Base-by-base conservation (phyloP, 1,140 invertebrate genomes). In the Harpegnathos saltator region DNA sequence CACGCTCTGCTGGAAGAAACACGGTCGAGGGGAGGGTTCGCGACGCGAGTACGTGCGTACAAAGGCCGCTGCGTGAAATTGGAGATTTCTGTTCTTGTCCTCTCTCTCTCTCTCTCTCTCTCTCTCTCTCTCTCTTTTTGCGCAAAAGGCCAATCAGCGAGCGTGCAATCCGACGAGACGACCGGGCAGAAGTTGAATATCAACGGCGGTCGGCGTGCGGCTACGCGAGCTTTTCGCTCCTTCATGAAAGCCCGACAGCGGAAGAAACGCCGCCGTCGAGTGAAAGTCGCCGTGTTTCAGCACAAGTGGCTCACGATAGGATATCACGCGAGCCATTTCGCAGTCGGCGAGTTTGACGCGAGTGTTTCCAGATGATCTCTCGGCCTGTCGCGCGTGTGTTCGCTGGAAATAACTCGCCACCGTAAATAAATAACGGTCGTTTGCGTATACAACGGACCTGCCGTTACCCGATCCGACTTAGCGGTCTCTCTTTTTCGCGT, bases 41-140 rank as follows among this genome's bases (percentile, higher is more conserved):
- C 54, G 59, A 63, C 54, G 62, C 66, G 24, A 56, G n/a, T n/a
- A 59, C 38, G 22, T 12, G 24, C 29, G 24, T 48, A 81, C 86
- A 85, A 89, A 87, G 84, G 86, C 86, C 69, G 69, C 82, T 88
- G 82, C 58, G 50, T 54, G 66, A 58, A 83, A 52, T 54, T 9
- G 65, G 80, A 83, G 84, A 83, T 50, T 44, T 65, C n/a, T 69
- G 58, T 66, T 71, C 69, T n/a, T n/a, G n/a, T n/a, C n/a, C n/a
- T n/a, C n/a, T n/a, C n/a, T n/a, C n/a, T n/a, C n/a, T n/a, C n/a
- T n/a, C n/a, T n/a, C n/a, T n/a, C n/a, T n/a, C n/a, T n/a, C n/a
- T n/a, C n/a, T n/a, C n/a, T n/a, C n/a, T n/a, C n/a, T n/a, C n/a
- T n/a, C n/a, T n/a, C n/a, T n/a, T n/a, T 82, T 85, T 83, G 54